Percentiles rank a stretch among this genome's conserved stretches.
phyloP scores from a whole-genome alignment of 2,797 vertebrate genomes.

The Ispidina picta region DNA sequence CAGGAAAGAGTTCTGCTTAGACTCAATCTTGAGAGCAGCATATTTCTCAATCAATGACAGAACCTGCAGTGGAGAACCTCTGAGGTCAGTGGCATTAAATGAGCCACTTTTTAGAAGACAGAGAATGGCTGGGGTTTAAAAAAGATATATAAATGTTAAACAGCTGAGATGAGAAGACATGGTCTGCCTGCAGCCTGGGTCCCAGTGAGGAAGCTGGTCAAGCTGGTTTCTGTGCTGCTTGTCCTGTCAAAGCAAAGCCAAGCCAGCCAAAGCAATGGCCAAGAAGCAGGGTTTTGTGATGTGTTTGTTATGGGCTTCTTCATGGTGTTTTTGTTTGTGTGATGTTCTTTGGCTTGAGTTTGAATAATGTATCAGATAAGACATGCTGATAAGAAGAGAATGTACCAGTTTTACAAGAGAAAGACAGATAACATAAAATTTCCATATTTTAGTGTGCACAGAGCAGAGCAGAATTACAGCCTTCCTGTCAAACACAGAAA shows the following conservation, averaged over 20 bases:
- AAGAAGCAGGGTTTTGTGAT: neutral
- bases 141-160: neutral
- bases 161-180: neutral
- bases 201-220: neutral
- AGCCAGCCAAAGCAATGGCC: neutral
- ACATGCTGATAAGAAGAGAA: conserved; percentile 24
- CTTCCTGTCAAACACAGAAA: conserved; percentile 26
- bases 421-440: neutral
- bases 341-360: neutral
- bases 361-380: conserved; percentile 28
- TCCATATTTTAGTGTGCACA: neutral
- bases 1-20: neutral
- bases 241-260: neutral
- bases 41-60: conserved; percentile 3
- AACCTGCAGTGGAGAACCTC: neutral
- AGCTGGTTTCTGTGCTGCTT: neutral
- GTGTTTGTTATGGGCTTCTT: conserved; percentile 1
- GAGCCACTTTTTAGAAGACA: neutral
- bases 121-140: neutral
- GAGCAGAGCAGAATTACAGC: conserved; percentile 13
- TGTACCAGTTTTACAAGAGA: conserved; percentile 25
- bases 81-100: neutral
- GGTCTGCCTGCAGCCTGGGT: neutral
- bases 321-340: neutral
- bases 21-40: neutral